Conservation (phyloP, 2,113 vertebrate species). For the Muscicapa adusta region DNA sequence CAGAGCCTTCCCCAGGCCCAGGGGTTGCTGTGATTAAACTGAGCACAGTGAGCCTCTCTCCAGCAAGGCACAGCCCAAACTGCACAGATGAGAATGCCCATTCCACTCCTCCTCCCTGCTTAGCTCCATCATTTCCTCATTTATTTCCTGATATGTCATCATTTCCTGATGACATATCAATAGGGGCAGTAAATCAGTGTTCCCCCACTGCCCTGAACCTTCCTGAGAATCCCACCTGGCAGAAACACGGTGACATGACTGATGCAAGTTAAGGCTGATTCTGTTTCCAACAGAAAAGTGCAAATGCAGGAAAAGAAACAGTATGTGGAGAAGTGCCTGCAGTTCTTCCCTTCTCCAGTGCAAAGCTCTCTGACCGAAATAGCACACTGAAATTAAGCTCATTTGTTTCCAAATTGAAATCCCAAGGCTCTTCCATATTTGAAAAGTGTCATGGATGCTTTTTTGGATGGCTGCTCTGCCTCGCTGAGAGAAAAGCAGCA, state of each 20-base stretch:
- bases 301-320: not conserved
- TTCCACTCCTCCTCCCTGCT: not conserved
- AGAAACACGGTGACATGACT: not conserved
- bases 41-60: not conserved
- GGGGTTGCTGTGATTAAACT: not conserved
- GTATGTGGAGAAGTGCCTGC: not conserved
- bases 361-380: not conserved
- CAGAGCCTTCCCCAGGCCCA: not conserved
- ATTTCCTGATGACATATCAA: too few relatives aligned
- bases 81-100: not conserved
- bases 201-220: not conserved
- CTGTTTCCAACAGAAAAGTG: not conserved
- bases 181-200: not conserved
- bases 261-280: not conserved
- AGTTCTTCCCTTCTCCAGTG: not conserved
- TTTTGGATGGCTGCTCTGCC: constrained; percentile 38
- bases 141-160: too few relatives aligned
- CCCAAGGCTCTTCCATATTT: not conserved
- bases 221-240: not conserved
- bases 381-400: constrained; percentile 20
- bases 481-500: not conserved
- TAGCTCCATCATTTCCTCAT: not conserved
- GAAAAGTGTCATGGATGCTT: constrained; percentile 10
- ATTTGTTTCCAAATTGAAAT: constrained; percentile 45
- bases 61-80: not conserved